Conservation (phyloP, 2,797 vertebrate species). For the Sebastes ruberrimus region DNA sequence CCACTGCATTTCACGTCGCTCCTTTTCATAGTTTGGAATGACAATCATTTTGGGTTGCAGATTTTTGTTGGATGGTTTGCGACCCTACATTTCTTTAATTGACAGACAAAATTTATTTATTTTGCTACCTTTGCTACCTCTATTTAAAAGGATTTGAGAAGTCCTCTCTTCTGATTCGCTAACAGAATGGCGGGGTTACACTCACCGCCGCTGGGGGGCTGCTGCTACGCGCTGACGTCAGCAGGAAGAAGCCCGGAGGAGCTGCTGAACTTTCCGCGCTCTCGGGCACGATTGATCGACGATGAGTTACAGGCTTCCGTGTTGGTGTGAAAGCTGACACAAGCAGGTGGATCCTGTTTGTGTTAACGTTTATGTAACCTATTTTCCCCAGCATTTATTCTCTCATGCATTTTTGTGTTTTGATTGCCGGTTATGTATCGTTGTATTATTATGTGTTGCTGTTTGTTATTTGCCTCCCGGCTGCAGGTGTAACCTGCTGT, state of each 20-base stretch:
- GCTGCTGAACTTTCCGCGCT: constrained; percentile 42
- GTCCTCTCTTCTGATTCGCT: no score
- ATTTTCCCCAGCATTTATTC: background rate
- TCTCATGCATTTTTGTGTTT: background rate
- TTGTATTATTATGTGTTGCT: background rate
- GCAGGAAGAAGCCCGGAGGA: background rate
- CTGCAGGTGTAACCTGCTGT: constrained; percentile 29
- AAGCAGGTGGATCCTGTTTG: background rate
- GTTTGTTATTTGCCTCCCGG: constrained; percentile 30
- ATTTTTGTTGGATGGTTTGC: no score
- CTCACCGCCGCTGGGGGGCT: background rate
- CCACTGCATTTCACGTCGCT: no score
- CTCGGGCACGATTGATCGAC: constrained; percentile 1
- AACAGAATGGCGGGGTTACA: no score
- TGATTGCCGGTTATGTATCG: background rate
- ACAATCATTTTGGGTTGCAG: no score
- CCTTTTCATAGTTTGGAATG: no score
- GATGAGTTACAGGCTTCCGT: constrained; percentile 47
- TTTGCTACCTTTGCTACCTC: no score
- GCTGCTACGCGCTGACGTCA: background rate
- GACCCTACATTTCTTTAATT: no score
- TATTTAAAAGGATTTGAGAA: no score
- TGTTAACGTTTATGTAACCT: background rate
- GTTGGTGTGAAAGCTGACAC: constrained; percentile 33
- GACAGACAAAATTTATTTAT: no score